Evolutionary conservation across 2,113 vertebrate species (phyloP).

Genomic region (Sisor rabdophorus): DNA sequence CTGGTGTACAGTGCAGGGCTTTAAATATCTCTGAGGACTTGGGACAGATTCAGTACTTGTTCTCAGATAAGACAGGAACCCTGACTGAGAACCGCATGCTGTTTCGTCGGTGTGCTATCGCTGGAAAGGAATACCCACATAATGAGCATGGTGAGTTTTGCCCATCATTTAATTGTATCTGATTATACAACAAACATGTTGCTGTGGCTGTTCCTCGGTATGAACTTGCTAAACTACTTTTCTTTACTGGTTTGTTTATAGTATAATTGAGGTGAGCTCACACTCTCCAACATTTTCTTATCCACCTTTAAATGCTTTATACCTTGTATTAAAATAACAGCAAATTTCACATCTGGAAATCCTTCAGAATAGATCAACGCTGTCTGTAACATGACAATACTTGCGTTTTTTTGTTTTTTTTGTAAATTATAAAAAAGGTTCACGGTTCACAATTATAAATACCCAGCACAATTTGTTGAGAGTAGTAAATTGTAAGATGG

Average conservation of each 20-base stretch:
- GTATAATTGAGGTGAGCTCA: not conserved
- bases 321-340: not conserved
- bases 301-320: not conserved
- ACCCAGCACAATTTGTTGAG: no score
- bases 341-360: not conserved
- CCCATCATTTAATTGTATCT: not conserved
- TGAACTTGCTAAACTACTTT: not conserved
- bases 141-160: conserved; percentile 80
- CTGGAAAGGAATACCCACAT: conserved; percentile 88
- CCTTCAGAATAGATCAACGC: not conserved
- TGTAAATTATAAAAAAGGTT: no score
- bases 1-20: conserved; percentile 82
- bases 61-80: conserved; percentile 96
- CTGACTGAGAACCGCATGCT: conserved; percentile 98
- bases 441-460: no score
- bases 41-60: conserved; percentile 89
- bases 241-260: not conserved
- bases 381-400: not conserved
- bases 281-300: not conserved
- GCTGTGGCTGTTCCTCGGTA: not conserved
- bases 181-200: not conserved
- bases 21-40: conserved; percentile 93
- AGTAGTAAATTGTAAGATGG: no score
- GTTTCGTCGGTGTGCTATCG: conserved; percentile 88
- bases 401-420: not conserved